Evolutionary conservation across 2,113 vertebrate species (phyloP).

Genomic region (Upupa epops): DNA sequence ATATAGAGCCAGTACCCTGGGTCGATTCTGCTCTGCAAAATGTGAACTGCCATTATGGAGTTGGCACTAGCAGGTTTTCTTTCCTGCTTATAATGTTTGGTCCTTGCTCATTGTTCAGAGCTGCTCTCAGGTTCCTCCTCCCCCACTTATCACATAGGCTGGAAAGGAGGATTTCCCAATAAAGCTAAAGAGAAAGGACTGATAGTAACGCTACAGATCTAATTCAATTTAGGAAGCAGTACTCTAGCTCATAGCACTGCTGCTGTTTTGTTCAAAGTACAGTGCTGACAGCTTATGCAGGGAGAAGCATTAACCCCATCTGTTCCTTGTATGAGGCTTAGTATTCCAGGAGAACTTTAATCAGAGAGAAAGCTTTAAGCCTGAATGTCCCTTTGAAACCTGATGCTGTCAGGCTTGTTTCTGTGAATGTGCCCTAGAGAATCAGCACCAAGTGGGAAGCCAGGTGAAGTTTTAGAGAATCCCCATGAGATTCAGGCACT

Average conservation of each 20-base stretch:
- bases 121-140: constrained; percentile 32
- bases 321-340: not conserved
- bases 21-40: not conserved
- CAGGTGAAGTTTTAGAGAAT: not conserved
- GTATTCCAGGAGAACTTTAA: not conserved
- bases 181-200: constrained; percentile 38
- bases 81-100: not conserved
- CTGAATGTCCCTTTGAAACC: not conserved
- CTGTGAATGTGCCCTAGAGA: not conserved
- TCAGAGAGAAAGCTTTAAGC: not conserved
- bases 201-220: not conserved
- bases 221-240: constrained; percentile 20
- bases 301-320: constrained; percentile 41
- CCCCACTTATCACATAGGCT: not conserved
- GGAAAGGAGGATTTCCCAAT: constrained; percentile 40
- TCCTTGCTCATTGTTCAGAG: constrained; percentile 43
- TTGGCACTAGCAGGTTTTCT: not conserved
- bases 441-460: not conserved
- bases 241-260: constrained; percentile 4
- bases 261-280: not conserved
- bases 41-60: not conserved
- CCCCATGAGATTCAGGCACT: not conserved
- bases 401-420: not conserved
- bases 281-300: constrained; percentile 13
- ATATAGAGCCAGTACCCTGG: not conserved